Evolutionary conservation across 2,888 invertebrate genomes (phyloP), one percentile per base, ranked within the genome.

Genomic region (Spatulosminthurus flaviceps): DNA sequence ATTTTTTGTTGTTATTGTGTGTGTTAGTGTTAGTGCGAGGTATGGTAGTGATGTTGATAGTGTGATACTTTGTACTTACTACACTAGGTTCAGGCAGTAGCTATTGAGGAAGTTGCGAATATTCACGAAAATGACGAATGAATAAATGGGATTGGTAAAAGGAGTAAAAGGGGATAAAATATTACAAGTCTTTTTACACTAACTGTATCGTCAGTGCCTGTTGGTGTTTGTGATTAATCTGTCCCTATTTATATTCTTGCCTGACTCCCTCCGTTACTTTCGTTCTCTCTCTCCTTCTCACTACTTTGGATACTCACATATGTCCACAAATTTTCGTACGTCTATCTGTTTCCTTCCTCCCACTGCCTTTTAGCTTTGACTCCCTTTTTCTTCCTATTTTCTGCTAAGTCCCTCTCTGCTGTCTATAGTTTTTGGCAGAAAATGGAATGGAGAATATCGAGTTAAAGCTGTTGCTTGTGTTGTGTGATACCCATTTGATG

Each of bases 191-290:
- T 75, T 75, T 75, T 64, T 64, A 75, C 29, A 61, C 64, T 75
- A 75, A 75, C 64, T 75, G 75, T 61, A 64, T 75, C 75, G 75
- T 75, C 75, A 75, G 61, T 61, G 61, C 75, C 64, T 79, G 70
- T 79, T 79, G 73, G 79, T 71, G 61, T 69, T 79, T 73, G 79
- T 79, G 79, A 79, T 79, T 79, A 79, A 79, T 79, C 79, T 75
- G 60, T 51, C 24, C 51, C 76, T 79, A 79, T 79, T 76, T 71
- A 79, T 79, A 67, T 79, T 76, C 71, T n/a, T 51, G 51, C n/a
- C 51, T 51, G 16, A n/a, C 51, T 51, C 51, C n/a, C 51, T n/a
- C n/a, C 51, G n/a, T 51, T 51, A 2, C 51, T 19, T 51, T 51
- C 51, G 2, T 51, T 16, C 51, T 51, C 51, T 51, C 51, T 51